phyloP scores from a whole-genome alignment of 2,797 vertebrate species.

The Lutjanus campechanus region DNA sequence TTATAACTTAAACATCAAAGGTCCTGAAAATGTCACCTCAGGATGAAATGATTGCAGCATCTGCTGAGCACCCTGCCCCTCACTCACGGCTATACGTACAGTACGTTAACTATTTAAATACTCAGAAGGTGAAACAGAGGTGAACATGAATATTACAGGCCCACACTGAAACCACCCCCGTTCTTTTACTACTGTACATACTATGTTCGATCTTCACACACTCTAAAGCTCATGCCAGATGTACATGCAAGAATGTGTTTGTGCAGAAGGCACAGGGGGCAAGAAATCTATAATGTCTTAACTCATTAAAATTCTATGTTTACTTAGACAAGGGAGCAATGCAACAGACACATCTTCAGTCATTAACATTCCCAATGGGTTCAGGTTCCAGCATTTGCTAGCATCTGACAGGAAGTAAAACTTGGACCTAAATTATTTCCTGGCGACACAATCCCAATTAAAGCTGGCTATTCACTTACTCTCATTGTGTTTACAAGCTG shows the following conservation, averaged over 20 bases:
- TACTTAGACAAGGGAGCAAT: not conserved
- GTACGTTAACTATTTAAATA: conserved; percentile 28
- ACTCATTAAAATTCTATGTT: not conserved
- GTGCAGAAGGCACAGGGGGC: not conserved
- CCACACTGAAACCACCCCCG: not conserved
- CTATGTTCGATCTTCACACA: not conserved
- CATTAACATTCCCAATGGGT: conserved; percentile 18
- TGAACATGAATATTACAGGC: conserved; percentile 49
- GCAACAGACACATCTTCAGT: not conserved
- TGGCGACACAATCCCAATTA: conserved; percentile 50
- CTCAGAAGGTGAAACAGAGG: conserved; percentile 31
- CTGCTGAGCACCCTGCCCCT: not conserved
- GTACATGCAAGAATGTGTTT: not conserved
- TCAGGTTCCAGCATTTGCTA: conserved; percentile 21
- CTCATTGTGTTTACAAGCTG: conserved; percentile 54
- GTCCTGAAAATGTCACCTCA: not conserved
- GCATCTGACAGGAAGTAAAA: conserved; percentile 47
- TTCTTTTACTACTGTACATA: not conserved
- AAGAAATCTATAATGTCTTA: not conserved
- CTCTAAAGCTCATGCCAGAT: not conserved
- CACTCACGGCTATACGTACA: conserved; percentile 2
- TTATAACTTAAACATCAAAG: conserved; percentile 3
- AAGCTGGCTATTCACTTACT: conserved; percentile 34
- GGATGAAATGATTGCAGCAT: conserved; percentile 3
- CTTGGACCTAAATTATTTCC: conserved; percentile 47